Conservation (phyloP, 2,888 invertebrate genomes). For the Trilocha varians region DNA sequence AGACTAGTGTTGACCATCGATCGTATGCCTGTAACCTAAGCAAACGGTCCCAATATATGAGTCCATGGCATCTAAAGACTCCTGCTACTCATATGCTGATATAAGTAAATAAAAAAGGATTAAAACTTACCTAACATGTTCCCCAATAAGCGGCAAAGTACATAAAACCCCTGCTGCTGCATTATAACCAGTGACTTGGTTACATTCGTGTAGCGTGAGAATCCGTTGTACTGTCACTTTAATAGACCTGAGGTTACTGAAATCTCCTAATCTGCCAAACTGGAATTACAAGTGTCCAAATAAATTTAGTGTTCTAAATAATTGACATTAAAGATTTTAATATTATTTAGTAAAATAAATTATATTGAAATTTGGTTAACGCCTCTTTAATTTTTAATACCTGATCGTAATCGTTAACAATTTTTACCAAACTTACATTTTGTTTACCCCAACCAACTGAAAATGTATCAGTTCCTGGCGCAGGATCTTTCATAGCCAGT, state of each 20-base stretch:
- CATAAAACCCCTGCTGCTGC: background rate
- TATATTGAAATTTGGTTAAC: background rate
- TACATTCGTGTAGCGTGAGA: conserved; percentile 1
- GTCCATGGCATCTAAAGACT: too few species aligned
- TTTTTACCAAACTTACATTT: conserved; percentile 7
- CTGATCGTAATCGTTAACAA: background rate
- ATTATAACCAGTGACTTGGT: background rate
- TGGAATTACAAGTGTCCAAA: too few species aligned
- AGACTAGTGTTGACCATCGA: too few species aligned
- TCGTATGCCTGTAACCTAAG: too few species aligned
- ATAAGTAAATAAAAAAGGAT: too few species aligned
- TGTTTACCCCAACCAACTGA: conserved; percentile 17
- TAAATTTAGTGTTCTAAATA: too few species aligned
- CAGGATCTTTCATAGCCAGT: conserved; percentile 3
- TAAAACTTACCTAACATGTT: conserved; percentile 2
- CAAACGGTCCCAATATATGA: too few species aligned
- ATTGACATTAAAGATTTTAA: too few species aligned
- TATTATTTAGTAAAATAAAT: too few species aligned
- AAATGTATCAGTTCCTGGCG: conserved; percentile 4
- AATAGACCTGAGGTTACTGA: conserved; percentile 6
- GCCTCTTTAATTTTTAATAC: too few species aligned
- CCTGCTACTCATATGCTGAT: too few species aligned
- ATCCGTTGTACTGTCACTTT: conserved; percentile 6
- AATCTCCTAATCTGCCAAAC: conserved; percentile 8
- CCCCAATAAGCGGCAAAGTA: conserved; percentile 2